Evolutionary conservation across 2,113 vertebrate genomes (phyloP).

Genomic region (Noturus placidus): DNA sequence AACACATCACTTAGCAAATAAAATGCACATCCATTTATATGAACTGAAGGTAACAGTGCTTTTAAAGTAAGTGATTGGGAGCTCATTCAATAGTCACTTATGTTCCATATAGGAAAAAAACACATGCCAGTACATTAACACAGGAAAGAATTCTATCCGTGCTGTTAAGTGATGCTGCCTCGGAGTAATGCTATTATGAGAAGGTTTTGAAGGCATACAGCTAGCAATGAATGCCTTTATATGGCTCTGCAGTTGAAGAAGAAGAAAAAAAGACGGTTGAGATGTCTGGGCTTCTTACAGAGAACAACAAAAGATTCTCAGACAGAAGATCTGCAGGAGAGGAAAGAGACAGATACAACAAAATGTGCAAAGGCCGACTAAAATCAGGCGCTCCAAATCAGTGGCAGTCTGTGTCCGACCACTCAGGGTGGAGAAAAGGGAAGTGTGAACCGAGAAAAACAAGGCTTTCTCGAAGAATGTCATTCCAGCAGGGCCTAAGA

Average conservation of each 20-base stretch:
- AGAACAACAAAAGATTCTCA: slow-evolving; percentile 60
- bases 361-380: slow-evolving; percentile 43
- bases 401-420: slow-evolving; percentile 61
- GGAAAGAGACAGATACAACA: slow-evolving; percentile 54
- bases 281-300: slow-evolving; percentile 47
- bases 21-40: slow-evolving; percentile 58
- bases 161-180: slow-evolving; percentile 51
- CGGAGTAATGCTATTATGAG: slow-evolving; percentile 43
- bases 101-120: slow-evolving; percentile 57
- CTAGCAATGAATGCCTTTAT: slow-evolving; percentile 48
- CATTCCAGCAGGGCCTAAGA: slow-evolving; percentile 55
- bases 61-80: slow-evolving; percentile 62
- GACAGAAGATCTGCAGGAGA: slow-evolving; percentile 61
- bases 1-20: slow-evolving; percentile 62
- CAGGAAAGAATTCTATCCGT: slow-evolving; percentile 60
- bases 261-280: slow-evolving; percentile 35
- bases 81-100: slow-evolving; percentile 45
- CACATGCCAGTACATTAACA: slow-evolving; percentile 63
- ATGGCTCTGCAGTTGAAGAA: slow-evolving; percentile 34
- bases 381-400: slow-evolving; percentile 67
- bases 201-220: slow-evolving; percentile 38
- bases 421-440: slow-evolving; percentile 60
- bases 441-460: slow-evolving; percentile 61
- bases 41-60: slow-evolving; percentile 59
- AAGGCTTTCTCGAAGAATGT: slow-evolving; percentile 58